Conservation (phyloP, 2,888 invertebrate species). For the Sympetrum striolatum region DNA sequence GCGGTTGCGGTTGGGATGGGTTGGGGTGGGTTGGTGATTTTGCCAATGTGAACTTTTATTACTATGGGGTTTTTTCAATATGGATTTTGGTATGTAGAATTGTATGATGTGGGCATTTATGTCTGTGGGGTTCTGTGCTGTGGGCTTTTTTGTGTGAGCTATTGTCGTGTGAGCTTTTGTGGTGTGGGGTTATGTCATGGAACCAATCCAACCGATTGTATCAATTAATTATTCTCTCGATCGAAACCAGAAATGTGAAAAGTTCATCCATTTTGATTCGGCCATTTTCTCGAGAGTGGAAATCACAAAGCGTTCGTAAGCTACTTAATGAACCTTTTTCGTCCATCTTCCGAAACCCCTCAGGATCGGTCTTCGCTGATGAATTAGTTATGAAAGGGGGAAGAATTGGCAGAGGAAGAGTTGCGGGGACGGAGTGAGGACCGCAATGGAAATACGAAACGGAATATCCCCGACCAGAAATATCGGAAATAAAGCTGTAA, state of each 20-base stretch:
- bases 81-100: too few relatives aligned
- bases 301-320: not conserved
- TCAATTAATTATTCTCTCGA: not conserved
- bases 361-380: not conserved
- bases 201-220: not conserved
- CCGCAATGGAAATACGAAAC: too few relatives aligned
- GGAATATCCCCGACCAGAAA: too few relatives aligned
- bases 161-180: too few relatives aligned
- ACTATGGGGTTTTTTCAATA: too few relatives aligned
- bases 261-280: not conserved
- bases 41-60: too few relatives aligned
- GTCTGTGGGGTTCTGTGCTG: too few relatives aligned
- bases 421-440: not conserved
- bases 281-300: not conserved
- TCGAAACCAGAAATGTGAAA: not conserved
- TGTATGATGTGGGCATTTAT: too few relatives aligned
- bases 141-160: too few relatives aligned
- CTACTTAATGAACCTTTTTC: not conserved
- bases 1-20: too few relatives aligned
- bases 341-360: not conserved
- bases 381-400: not conserved
- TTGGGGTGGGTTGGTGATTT: too few relatives aligned
- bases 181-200: too few relatives aligned
- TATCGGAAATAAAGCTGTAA: not conserved
- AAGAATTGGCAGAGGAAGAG: not conserved